phyloP scores from a whole-genome alignment of 2,888 invertebrate species.

The Zaprionus lineosus region DNA sequence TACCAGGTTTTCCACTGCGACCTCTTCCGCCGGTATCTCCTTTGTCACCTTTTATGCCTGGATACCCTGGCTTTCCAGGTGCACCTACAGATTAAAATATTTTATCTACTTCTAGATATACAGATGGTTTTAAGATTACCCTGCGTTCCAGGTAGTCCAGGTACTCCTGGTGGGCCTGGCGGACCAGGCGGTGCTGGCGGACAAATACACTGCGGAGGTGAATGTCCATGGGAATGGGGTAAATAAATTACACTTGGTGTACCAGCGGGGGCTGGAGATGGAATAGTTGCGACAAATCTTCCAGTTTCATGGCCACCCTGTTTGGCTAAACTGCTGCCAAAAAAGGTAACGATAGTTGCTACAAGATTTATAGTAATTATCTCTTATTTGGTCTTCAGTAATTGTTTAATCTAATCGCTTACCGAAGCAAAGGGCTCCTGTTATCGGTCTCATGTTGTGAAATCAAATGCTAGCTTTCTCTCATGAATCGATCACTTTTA shows the following conservation, averaged over 20 bases:
- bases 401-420: slow-evolving; percentile 22
- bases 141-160: slow-evolving; percentile 22
- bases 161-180: slow-evolving; percentile 37
- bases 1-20: slow-evolving; percentile 26
- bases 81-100: slow-evolving; percentile 8
- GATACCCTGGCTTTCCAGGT: slow-evolving; percentile 27
- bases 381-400: too few relatives aligned
- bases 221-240: slow-evolving; percentile 13
- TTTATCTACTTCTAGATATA: too few relatives aligned
- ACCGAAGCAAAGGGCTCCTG: slow-evolving; percentile 49
- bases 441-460: slow-evolving; percentile 51
- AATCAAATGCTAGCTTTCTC: slow-evolving; percentile 41
- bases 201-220: slow-evolving; percentile 37
- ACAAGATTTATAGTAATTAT: too few relatives aligned
- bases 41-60: slow-evolving; percentile 35
- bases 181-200: slow-evolving; percentile 46
- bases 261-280: slow-evolving; percentile 31
- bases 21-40: slow-evolving; percentile 49
- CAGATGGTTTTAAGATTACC: slow-evolving; percentile 12
- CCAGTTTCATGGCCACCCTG: slow-evolving; percentile 34
- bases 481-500: slow-evolving; percentile 50
- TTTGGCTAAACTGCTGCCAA: too few relatives aligned
- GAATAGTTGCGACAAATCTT: slow-evolving; percentile 41
- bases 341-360: too few relatives aligned
- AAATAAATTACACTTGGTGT: slow-evolving; percentile 40